These are phyloP conservation scores for Crossocerus cetratus DNA, from an alignment of 2,888 invertebrate species.

Conservation along the genomic window DNA sequence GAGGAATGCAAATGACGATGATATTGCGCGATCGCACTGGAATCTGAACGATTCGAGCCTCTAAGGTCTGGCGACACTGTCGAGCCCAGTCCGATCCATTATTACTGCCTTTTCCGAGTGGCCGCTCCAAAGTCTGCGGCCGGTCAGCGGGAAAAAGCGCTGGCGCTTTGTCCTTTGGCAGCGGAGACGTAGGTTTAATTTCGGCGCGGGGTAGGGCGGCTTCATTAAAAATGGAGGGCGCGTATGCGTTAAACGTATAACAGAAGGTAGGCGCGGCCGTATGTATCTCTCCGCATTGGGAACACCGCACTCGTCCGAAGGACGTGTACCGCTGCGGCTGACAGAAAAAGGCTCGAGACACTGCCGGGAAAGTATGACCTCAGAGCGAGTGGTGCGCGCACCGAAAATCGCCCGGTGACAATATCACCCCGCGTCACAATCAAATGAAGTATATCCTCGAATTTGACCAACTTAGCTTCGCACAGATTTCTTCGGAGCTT, in stretches of 20 bases:
- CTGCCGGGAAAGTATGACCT: not conserved
- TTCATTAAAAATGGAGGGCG: conserved; percentile 31
- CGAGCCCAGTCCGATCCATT: not conserved
- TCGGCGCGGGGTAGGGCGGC: not conserved
- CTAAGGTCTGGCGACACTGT: conserved; percentile 3
- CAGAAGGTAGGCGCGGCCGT: conserved; percentile 36
- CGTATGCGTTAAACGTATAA: conserved; percentile 35
- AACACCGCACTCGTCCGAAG: conserved; percentile 12
- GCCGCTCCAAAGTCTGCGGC: too few species aligned
- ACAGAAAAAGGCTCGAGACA: not conserved
- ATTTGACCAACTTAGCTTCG: too few species aligned
- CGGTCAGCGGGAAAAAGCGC: not conserved
- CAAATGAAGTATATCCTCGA: too few species aligned
- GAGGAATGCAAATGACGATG: conserved; percentile 58
- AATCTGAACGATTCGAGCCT: conserved; percentile 36
- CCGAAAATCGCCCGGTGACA: too few species aligned
- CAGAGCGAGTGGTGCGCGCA: not conserved
- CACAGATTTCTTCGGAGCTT: too few species aligned
- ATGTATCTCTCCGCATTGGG: conserved; percentile 15
- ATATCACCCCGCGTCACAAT: too few species aligned
- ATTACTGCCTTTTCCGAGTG: not conserved
- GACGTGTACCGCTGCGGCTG: conserved; percentile 1
- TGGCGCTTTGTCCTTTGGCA: not conserved
- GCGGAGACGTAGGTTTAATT: conserved; percentile 7
- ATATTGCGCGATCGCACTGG: conserved; percentile 55